These are phyloP conservation scores for Xyrauchen texanus DNA, from an alignment of 2,113 vertebrate species.

Conservation along the genomic window DNA sequence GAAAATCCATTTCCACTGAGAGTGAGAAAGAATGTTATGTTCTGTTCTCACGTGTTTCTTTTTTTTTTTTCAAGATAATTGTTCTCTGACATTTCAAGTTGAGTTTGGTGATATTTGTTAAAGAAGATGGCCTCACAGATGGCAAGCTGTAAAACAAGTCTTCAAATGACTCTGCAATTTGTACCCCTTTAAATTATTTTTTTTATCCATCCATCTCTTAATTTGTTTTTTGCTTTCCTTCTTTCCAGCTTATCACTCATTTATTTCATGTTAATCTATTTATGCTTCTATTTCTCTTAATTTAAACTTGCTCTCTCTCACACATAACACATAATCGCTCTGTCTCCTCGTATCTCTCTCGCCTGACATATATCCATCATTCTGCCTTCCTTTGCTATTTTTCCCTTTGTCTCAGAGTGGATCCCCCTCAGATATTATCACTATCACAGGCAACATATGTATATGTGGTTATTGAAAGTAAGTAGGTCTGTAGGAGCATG, in stretches of 20 bases:
- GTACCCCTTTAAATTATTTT: constrained; percentile 17
- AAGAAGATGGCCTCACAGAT: not conserved
- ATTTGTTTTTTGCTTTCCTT: not conserved
- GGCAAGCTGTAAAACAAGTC: not conserved
- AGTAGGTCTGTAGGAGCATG: constrained; percentile 21
- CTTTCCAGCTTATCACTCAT: not conserved
- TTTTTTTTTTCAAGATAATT: not conserved
- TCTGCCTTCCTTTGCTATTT: not conserved
- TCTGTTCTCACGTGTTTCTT: not conserved
- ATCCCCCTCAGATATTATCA: constrained; percentile 62
- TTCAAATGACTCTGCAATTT: not conserved
- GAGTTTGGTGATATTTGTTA: not conserved
- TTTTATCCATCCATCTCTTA: not conserved
- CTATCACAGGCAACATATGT: constrained; percentile 54
- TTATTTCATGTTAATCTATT: constrained; percentile 28
- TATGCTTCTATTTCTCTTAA: not conserved
- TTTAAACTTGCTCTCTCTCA: constrained; percentile 6
- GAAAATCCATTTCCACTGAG: constrained; percentile 22
- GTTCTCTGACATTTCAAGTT: not conserved
- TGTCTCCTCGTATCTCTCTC: not conserved
- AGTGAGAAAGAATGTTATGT: not conserved
- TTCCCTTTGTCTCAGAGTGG: constrained; percentile 39
- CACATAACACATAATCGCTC: not conserved
- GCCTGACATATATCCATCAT: constrained; percentile 5
- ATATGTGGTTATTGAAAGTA: constrained; percentile 3